phyloP scores from a whole-genome alignment of 2,888 invertebrate species.

The Axea sp. region DNA sequence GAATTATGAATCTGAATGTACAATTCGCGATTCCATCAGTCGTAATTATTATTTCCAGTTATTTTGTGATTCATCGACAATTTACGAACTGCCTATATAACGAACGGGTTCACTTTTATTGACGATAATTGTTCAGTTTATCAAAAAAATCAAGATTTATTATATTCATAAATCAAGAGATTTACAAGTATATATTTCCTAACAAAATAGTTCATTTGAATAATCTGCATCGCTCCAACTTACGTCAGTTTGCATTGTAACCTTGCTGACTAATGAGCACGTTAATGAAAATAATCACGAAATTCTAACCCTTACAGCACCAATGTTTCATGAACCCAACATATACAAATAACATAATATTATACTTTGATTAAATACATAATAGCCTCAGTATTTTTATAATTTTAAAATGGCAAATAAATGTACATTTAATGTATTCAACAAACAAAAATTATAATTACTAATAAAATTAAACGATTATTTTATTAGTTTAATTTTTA shows the following conservation, averaged over 20 bases:
- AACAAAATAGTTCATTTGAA: slow-evolving; percentile 1
- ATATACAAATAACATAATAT: too few relatives aligned
- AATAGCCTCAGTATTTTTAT: too few relatives aligned
- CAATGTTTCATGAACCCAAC: too few relatives aligned
- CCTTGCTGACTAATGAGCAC: neutral
- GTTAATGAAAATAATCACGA: too few relatives aligned
- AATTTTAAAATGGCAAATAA: too few relatives aligned
- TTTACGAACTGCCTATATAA: neutral
- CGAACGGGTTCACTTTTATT: slow-evolving; percentile 28
- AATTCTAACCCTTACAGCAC: too few relatives aligned
- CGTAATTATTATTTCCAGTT: slow-evolving; percentile 10
- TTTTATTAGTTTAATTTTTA: too few relatives aligned
- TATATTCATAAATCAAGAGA: slow-evolving; percentile 12
- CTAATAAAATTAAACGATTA: too few relatives aligned
- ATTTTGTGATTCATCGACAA: slow-evolving; percentile 19
- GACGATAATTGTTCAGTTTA: slow-evolving; percentile 14
- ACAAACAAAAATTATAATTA: too few relatives aligned
- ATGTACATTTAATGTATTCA: too few relatives aligned
- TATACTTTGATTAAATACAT: too few relatives aligned
- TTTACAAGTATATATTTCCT: neutral
- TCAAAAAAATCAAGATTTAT: slow-evolving; percentile 11
- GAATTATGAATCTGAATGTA: slow-evolving; percentile 38
- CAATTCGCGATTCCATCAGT: slow-evolving; percentile 31
- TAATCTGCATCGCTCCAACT: neutral
- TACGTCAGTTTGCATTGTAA: neutral